Evolutionary conservation across 2,888 invertebrate species (phyloP).

Genomic region (Dasypolia templi): DNA sequence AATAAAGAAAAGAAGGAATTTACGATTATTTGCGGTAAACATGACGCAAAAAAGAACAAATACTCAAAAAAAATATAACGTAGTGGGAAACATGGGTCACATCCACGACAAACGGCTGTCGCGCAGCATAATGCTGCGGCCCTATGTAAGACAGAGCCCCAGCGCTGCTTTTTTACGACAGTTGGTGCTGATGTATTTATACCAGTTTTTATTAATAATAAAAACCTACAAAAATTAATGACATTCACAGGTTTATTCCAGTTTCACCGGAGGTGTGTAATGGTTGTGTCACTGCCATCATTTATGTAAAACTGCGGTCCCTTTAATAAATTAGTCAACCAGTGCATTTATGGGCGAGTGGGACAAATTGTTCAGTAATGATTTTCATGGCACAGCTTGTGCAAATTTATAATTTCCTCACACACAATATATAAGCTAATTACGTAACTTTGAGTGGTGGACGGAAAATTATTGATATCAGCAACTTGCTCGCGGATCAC

Average conservation of each 20-base stretch:
- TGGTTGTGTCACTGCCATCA: constrained; percentile 69
- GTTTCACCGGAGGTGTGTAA: constrained; percentile 46
- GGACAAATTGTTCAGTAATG: constrained; percentile 83
- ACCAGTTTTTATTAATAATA: constrained; percentile 40
- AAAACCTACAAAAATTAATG: constrained; percentile 43
- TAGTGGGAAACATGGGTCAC: no score
- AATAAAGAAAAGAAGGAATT: no score
- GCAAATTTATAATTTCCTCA: constrained; percentile 78
- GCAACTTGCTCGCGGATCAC: constrained; percentile 61
- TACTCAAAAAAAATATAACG: no score
- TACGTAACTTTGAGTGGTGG: constrained; percentile 64
- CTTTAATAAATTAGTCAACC: constrained; percentile 84
- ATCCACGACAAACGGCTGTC: no score
- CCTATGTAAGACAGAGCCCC: no score
- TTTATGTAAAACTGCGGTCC: constrained; percentile 80
- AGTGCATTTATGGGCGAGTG: constrained; percentile 80
- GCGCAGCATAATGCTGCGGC: no score
- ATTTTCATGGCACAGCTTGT: constrained; percentile 80
- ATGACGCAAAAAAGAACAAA: no score
- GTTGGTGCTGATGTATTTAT: no score
- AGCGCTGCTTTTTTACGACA: no score
- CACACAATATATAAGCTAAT: constrained; percentile 69
- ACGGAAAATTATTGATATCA: constrained; percentile 65
- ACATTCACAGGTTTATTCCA: constrained; percentile 45
- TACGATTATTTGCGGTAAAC: no score